Evolutionary conservation across 2,888 invertebrate genomes (phyloP), one percentile per base, ranked within the genome.

Genomic region (Melieria picta): DNA sequence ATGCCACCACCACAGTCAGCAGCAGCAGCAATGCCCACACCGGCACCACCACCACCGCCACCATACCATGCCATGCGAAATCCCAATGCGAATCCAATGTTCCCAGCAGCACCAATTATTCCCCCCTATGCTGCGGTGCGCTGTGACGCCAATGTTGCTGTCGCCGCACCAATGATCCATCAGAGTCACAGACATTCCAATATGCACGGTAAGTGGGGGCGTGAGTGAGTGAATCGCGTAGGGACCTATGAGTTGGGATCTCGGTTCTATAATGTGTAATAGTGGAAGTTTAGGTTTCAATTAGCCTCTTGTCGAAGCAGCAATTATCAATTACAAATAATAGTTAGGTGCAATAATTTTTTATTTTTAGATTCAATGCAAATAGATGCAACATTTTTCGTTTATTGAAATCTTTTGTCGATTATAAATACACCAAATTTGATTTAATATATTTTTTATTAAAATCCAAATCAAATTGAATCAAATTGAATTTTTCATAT

Each of bases 141-240:
- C 75, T 77, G 76, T 77, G 74, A 65, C 76, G 75, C 76, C 68
- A 67, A 65, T 69, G 68, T 72, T 70, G 66, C 68, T 67, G 65
- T 46, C 55, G 75, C 75, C 60, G 72, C 73, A 43, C 72, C 75
- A 63, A 73, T 77, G 75, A 56, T 75, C 58, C 76, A 75, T 72
- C 74, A 77, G 42, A 73, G 73, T 63, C 74, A 77, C 73, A 78
- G 78, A 77, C 78, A 78, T 77, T 75, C 78, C 75, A 77, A 77
- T 77, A 80, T 83, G 79, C 84, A 84, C 78, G 83, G 83, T 83
- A 84, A 83, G 83, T 80, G 16, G 42, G 60, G 64, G 47, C 16
- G 42, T 43, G 48, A 4, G 16, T 55, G 65, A 30, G 30, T 30
- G 30, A 30, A 30, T 30, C 30, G 30, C 30, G 30, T 30, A 30